Conservation (phyloP, 2,888 invertebrate species). For the Oscheius sp. region DNA sequence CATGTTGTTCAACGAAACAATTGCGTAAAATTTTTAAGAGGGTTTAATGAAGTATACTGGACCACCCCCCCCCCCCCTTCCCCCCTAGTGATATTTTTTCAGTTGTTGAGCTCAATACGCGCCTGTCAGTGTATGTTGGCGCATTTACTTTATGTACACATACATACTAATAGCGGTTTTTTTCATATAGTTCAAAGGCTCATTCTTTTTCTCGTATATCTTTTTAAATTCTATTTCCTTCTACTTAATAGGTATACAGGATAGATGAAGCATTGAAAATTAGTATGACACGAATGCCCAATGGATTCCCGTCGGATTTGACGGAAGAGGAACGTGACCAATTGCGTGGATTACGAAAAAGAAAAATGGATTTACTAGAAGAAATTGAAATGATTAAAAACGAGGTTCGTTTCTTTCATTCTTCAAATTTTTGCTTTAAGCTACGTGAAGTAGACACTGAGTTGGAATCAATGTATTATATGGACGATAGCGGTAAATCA, state of each 20-base stretch:
- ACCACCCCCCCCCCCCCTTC: no score
- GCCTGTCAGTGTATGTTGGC: no score
- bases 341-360: constrained; percentile 48
- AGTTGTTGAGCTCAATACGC: no score
- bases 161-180: not conserved
- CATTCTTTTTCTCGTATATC: not conserved
- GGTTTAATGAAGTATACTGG: no score
- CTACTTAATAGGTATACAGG: not conserved
- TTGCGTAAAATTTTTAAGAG: no score
- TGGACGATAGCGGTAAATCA: constrained; percentile 49
- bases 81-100: no score
- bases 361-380: constrained; percentile 53
- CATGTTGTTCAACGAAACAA: no score
- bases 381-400: constrained; percentile 54
- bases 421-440: constrained; percentile 16
- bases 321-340: constrained; percentile 42
- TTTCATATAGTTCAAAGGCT: not conserved
- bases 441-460: constrained; percentile 49
- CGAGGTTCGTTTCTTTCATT: constrained; percentile 35
- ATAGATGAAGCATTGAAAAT: not conserved
- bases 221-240: not conserved
- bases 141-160: no score
- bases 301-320: constrained; percentile 30
- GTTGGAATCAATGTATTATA: constrained; percentile 55
- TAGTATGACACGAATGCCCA: not conserved